Evolutionary conservation across 1,140 invertebrate species (phyloP).

Genomic region (Lanistes nyassanus): DNA sequence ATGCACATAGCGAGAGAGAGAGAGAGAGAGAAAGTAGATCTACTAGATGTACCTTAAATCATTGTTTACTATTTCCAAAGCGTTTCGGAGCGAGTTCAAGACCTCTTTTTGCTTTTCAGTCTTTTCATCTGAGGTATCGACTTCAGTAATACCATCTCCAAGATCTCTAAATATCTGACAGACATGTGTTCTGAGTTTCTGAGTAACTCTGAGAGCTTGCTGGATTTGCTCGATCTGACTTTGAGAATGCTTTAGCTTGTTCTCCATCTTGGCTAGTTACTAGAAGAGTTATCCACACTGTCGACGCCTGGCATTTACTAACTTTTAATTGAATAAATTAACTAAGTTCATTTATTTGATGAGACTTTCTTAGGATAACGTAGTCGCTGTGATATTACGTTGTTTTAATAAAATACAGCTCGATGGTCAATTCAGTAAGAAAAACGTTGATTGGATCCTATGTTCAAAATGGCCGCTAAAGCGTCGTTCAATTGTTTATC

Average conservation of each 20-base stretch:
- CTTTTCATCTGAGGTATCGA: background rate
- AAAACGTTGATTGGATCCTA: background rate
- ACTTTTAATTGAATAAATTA: too few relatives aligned
- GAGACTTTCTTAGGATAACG: too few relatives aligned
- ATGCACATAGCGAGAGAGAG: too few relatives aligned
- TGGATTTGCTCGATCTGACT: constrained; percentile 22
- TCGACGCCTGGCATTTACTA: too few relatives aligned
- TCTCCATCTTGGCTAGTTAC: constrained; percentile 5
- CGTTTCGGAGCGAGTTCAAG: constrained; percentile 4
- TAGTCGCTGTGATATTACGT: too few relatives aligned
- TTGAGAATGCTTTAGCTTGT: constrained; percentile 12
- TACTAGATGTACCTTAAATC: too few relatives aligned
- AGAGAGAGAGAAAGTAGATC: too few relatives aligned
- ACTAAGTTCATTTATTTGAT: too few relatives aligned
- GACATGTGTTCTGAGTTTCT: constrained; percentile 21
- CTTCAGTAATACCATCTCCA: constrained; percentile 18
- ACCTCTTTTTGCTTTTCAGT: constrained; percentile 11
- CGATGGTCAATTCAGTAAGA: too few relatives aligned
- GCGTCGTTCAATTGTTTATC: background rate
- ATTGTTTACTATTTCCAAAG: constrained; percentile 14
- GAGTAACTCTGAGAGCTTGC: constrained; percentile 18
- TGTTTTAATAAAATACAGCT: too few relatives aligned
- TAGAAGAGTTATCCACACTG: too few relatives aligned
- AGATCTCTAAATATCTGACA: constrained; percentile 22
- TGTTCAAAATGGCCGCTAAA: constrained; percentile 2